phyloP scores from a whole-genome alignment of 92 coral and sea anemone genomes.

The Blastomussa wellsi region DNA sequence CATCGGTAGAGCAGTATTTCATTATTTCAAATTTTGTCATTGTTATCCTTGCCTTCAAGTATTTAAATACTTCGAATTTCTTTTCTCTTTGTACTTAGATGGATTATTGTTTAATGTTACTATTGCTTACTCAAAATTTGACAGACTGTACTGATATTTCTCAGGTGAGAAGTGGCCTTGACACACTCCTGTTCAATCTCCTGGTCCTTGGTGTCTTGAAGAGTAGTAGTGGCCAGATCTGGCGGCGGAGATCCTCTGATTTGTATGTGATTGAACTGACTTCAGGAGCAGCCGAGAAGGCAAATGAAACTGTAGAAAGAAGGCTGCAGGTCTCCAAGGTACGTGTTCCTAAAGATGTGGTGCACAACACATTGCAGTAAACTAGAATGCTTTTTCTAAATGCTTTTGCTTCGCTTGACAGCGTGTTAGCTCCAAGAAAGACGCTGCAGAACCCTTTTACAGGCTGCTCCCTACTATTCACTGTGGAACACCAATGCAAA shows the following conservation, averaged over 20 bases:
- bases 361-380: not conserved
- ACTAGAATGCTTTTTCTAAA: not conserved
- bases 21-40: not conserved
- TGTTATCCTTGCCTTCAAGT: not conserved
- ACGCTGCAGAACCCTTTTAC: constrained; percentile 45
- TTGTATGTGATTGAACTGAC: constrained; percentile 84
- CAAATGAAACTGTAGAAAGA: constrained; percentile 4
- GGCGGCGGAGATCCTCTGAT: constrained; percentile 81
- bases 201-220: constrained; percentile 68
- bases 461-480: constrained; percentile 67
- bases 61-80: not conserved
- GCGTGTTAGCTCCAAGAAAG: constrained; percentile 13
- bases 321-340: constrained; percentile 1
- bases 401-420: constrained; percentile 3
- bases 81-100: not conserved
- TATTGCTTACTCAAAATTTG: not conserved
- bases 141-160: not conserved
- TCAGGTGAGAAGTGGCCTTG: constrained; percentile 65
- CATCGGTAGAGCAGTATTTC: constrained; percentile 65
- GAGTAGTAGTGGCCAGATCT: constrained; percentile 69
- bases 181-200: constrained; percentile 75
- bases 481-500: constrained; percentile 70
- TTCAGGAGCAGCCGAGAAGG: constrained; percentile 9
- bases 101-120: not conserved
- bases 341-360: not conserved